Base-by-base conservation (phyloP, 2,888 invertebrate species). In the Epinotia nisella region DNA sequence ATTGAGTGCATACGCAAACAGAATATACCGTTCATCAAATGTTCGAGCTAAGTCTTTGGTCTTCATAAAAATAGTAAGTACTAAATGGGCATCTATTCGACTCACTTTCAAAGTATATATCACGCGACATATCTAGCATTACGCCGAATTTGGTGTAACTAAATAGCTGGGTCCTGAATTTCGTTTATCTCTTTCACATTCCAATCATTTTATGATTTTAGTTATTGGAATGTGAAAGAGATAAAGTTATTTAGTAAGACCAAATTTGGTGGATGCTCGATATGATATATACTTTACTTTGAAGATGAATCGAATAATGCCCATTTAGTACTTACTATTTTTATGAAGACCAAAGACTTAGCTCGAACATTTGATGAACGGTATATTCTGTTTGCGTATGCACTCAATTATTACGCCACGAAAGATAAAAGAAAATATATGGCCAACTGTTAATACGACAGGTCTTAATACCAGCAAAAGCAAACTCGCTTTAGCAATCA, bases 371-470 rank as follows among this genome's bases (percentile, higher is more conserved):
- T 49, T 49, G 15, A 49, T 7, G 49, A 49, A 49, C n/a, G 49
- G 49, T 49, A 49, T 49, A 49, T 49, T 49, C n/a, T 5, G 49
- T 29, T 62, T 51, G 62, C 24, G 11, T 62, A n/a, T 11, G 4
- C 11, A n/a, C 29, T 49, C 24, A 62, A 17, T 49, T 49, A 62
- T 62, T 62, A 17, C 62, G 41, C 29, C 62, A 62, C 62, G 49
- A 24, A 62, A 62, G 24, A 62, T 29, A 62, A 49, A 62, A 62
- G 9, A 49, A 10, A 45, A 21, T 41, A 62, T 41, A 59, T 59
- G 17, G 49, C 11, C 3, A 49, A 24, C 24, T 62, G 62, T 62
- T 62, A 51, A 62, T 49, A 61, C 45, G 24, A 17, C 24, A 62
- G 10, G 24, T 24, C 24, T 45, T 61, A 45, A 21, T 24, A 21